Conservation (phyloP, 2,888 invertebrate species). For the Eristalis pertinax region DNA sequence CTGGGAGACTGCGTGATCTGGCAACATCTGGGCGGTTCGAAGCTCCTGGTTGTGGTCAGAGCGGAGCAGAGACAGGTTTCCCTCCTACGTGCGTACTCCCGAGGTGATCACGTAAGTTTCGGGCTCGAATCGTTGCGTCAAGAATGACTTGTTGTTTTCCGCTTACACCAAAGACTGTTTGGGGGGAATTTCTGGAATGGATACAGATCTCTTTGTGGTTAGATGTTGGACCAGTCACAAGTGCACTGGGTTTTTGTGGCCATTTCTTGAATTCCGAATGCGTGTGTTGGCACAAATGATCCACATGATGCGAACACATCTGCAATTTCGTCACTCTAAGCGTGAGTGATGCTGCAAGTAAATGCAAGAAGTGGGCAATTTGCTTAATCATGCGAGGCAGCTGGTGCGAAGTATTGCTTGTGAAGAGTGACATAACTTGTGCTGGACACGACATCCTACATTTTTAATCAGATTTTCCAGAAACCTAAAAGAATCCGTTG, state of each 20-base stretch:
- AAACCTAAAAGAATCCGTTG: too few species aligned
- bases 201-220: neutral
- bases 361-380: too few species aligned
- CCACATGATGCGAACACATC: too few species aligned
- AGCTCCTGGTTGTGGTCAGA: neutral
- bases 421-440: too few species aligned
- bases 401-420: too few species aligned
- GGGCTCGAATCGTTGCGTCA: neutral
- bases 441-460: too few species aligned
- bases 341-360: too few species aligned
- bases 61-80: neutral
- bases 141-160: neutral
- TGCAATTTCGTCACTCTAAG: too few species aligned
- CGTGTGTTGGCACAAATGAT: neutral
- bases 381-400: too few species aligned
- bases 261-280: neutral
- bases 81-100: neutral
- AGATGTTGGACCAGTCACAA: neutral
- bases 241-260: neutral
- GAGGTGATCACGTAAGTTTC: neutral
- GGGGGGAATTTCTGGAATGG: neutral
- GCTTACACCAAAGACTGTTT: neutral
- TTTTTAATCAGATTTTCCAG: too few species aligned
- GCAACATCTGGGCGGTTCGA: neutral
- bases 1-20: neutral